Percentiles rank a stretch among this genome's conserved stretches.
phyloP scores from a whole-genome alignment of 1,140 invertebrate genomes.

The Brachystomella parvula region DNA sequence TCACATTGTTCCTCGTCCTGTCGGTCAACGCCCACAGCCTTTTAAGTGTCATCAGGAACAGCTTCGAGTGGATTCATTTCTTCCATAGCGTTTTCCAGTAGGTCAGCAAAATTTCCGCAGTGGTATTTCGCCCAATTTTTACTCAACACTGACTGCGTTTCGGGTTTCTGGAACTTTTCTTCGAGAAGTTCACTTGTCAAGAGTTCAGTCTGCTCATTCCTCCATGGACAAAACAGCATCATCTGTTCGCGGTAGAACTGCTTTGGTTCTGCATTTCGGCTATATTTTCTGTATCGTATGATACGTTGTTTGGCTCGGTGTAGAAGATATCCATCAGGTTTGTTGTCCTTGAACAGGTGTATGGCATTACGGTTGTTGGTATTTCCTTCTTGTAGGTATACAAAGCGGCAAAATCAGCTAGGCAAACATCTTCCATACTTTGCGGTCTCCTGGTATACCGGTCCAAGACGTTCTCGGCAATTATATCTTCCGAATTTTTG shows the following conservation, averaged over 20 bases:
- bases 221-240: background rate
- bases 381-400: background rate
- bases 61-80: background rate
- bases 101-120: background rate
- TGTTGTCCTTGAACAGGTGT: background rate
- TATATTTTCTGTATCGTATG: background rate
- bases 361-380: too few species aligned
- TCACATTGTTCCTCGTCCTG: background rate
- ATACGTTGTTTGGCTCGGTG: background rate
- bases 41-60: background rate
- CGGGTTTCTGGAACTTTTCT: background rate
- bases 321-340: background rate
- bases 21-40: background rate
- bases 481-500: slow-evolving; percentile 12
- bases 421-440: slow-evolving; percentile 6
- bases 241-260: background rate
- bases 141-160: background rate
- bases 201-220: background rate
- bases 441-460: slow-evolving; percentile 8
- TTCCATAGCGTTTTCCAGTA: background rate
- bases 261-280: background rate
- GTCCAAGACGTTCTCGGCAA: background rate
- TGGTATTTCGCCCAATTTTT: background rate
- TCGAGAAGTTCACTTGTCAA: background rate
- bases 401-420: slow-evolving; percentile 14